Conservation (phyloP, 1,140 invertebrate species). For the Metaphire vulgaris region DNA sequence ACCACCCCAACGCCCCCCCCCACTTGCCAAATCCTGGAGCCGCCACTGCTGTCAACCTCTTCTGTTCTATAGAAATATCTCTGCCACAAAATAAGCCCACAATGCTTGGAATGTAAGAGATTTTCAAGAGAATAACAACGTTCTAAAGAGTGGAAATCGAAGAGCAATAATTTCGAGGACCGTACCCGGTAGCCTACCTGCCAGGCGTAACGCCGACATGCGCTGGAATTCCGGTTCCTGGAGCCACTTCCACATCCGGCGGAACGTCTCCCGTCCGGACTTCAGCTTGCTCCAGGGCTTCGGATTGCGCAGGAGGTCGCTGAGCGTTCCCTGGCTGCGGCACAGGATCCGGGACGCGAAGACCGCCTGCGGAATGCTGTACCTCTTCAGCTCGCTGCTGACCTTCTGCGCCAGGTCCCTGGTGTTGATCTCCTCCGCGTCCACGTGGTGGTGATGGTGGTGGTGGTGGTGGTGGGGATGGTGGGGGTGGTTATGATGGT, state of each 20-base stretch:
- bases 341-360: slow-evolving; percentile 97
- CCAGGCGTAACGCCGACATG: slow-evolving; percentile 95
- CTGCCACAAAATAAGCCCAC: too few relatives aligned
- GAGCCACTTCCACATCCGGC: slow-evolving; percentile 99
- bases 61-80: too few relatives aligned
- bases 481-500: not conserved
- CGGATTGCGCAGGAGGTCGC: slow-evolving; percentile 91
- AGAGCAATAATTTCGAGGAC: too few relatives aligned
- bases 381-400: slow-evolving; percentile 94
- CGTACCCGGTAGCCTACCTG: slow-evolving; percentile 66
- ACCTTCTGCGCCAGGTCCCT: slow-evolving; percentile 98
- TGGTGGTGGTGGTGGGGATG: not conserved
- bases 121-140: too few relatives aligned
- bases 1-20: too few relatives aligned
- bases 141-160: too few relatives aligned
- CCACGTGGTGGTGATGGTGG: not conserved
- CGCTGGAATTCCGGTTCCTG: slow-evolving; percentile 99
- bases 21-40: too few relatives aligned
- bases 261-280: slow-evolving; percentile 96
- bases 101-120: too few relatives aligned
- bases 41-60: too few relatives aligned
- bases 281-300: slow-evolving; percentile 99
- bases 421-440: slow-evolving; percentile 90
- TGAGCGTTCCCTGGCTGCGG: slow-evolving; percentile 94
- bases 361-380: slow-evolving; percentile 98